Base-by-base conservation (phyloP, 2,888 invertebrate species). In the Lepidonotus clava region DNA sequence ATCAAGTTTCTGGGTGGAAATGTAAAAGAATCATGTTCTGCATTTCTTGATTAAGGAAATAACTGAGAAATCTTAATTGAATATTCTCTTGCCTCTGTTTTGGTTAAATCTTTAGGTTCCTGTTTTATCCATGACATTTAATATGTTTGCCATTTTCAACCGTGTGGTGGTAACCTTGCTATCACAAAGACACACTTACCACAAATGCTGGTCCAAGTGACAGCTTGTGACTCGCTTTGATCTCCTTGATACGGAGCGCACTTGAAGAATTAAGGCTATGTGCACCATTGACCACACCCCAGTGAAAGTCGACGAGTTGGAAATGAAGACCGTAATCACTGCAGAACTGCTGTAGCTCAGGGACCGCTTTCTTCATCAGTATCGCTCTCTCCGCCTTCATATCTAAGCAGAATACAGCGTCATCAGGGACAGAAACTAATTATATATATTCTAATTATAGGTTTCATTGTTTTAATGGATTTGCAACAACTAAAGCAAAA, bases 181-280 rank as follows among this genome's bases (percentile, higher is more conserved):
- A n/a, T n/a, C n/a, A n/a, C n/a, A n/a, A 32, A 21, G 11, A 34
- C 32, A 71, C 14, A 85, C 84, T 61, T 51, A 89, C 89, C 71
- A 89, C 86, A 86, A 88, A 89, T 28, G 86, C 85, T 11, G 88
- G 87, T 0, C 89, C 89, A 14, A 89, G 51, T 6, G 89, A 89
- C 34, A 85, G 71, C 32, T 71, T 38, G 41, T 86, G 86, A 51
- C 89, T 88, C 11, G 87, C 84, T n/a, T 83, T 61, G 41, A 89
- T 87, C 36, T 84, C 86, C 41, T 40, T 34, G 28, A n/a, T 51
- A 14, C 80, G 61, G 34, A 67, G 84, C 32, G 71, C 34, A 24
- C 71, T 56, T 4, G 83, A 51, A 11, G 34, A 28, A 5, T 51
- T 38, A 21, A 38, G 51, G n/a, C 32, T 36, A 32, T 85, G 66